Evolutionary conservation across 2,797 vertebrate species (phyloP).

Genomic region (Pangasius sanitwongsei): DNA sequence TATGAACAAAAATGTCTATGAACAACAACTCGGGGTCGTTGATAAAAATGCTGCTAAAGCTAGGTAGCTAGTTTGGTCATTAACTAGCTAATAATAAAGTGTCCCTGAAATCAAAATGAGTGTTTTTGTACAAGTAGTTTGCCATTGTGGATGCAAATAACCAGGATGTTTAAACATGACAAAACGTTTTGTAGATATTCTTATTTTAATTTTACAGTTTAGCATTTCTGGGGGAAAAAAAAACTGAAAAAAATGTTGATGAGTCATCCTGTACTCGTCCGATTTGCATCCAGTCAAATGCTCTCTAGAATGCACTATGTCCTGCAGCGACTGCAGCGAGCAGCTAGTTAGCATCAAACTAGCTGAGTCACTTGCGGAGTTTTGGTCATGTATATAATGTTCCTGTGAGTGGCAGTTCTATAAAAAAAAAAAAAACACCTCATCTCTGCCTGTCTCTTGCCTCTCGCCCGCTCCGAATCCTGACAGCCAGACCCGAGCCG

Average conservation of each 20-base stretch:
- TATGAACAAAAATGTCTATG: not conserved
- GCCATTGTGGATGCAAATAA: not conserved
- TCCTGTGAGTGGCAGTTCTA: conserved; percentile 15
- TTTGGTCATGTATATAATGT: not conserved
- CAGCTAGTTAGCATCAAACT: not conserved
- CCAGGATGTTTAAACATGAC: not conserved
- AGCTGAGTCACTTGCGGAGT: not conserved
- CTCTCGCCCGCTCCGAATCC: conserved; percentile 16
- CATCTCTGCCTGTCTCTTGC: not conserved
- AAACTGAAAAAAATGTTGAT: not conserved
- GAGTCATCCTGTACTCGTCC: not conserved
- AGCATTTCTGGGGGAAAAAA: not conserved
- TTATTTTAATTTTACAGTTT: not conserved
- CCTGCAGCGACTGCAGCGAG: not conserved
- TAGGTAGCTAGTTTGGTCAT: not conserved
- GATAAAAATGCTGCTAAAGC: not conserved
- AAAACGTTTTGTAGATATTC: not conserved
- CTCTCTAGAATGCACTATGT: not conserved
- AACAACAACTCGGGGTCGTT: not conserved
- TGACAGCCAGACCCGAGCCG: conserved; percentile 8
- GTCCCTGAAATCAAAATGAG: not conserved
- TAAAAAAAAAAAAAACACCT: conserved; percentile 11
- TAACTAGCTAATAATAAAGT: not conserved
- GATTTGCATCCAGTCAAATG: not conserved
- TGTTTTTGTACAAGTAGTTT: not conserved